phyloP scores from a whole-genome alignment of 2,113 vertebrate species.

The Leptobrachium leishanense region DNA sequence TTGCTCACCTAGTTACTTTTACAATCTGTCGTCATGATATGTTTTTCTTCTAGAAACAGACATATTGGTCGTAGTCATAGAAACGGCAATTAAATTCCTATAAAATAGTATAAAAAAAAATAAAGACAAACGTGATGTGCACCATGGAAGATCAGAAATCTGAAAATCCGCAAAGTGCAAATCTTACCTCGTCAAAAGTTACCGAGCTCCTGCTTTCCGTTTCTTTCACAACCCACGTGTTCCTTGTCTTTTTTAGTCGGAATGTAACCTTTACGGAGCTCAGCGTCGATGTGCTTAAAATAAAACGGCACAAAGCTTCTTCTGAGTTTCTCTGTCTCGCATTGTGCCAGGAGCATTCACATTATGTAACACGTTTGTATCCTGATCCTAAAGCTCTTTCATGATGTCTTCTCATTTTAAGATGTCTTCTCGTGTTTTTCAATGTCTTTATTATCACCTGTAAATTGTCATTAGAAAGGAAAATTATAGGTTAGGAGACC shows the following conservation, averaged over 20 bases:
- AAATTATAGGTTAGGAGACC: too few relatives aligned
- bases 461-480: too few relatives aligned
- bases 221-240: constrained; percentile 19
- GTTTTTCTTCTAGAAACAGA: too few relatives aligned
- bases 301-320: constrained; percentile 22
- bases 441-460: too few relatives aligned
- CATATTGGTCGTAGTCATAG: too few relatives aligned
- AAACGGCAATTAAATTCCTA: neutral
- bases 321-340: constrained; percentile 30
- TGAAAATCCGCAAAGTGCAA: neutral
- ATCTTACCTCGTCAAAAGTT: constrained; percentile 1
- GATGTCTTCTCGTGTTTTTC: constrained; percentile 13
- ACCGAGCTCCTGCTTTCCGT: constrained; percentile 5
- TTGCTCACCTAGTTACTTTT: too few relatives aligned
- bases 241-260: constrained; percentile 24
- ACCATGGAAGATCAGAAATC: neutral
- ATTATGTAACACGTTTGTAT: constrained; percentile 17
- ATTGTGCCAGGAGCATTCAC: constrained; percentile 10
- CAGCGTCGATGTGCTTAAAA: constrained; percentile 31
- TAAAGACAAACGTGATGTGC: neutral
- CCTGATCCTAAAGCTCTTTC: constrained; percentile 16
- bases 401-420: neutral
- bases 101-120: constrained; percentile 1
- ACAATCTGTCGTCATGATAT: too few relatives aligned
- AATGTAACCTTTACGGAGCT: constrained; percentile 36